Evolutionary conservation across 2,888 invertebrate genomes (phyloP).

Genomic region (Drosophila demipolita): DNA sequence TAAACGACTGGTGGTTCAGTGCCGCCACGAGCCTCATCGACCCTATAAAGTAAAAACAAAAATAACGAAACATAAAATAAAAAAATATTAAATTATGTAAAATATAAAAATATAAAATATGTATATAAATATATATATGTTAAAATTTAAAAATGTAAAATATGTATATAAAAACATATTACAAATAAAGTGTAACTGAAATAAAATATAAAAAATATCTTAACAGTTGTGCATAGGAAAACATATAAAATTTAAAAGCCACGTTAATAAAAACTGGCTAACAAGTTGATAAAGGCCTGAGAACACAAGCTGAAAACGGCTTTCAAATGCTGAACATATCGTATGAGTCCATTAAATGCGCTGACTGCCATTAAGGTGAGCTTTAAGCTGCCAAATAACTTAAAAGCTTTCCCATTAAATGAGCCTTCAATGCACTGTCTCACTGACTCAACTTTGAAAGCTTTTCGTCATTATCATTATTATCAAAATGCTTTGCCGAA

Average conservation of each 20-base stretch:
- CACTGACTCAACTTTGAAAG: neutral
- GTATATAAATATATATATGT: neutral
- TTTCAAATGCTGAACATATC: neutral
- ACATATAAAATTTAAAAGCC: neutral
- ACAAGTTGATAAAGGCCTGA: neutral
- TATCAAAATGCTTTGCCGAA: neutral
- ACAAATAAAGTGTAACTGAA: neutral
- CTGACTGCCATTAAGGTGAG: neutral
- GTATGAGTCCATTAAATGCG: neutral
- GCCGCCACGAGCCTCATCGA: conserved; percentile 81
- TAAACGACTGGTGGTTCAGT: conserved; percentile 85
- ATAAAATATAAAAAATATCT: neutral
- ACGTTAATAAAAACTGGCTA: neutral
- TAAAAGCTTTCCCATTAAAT: neutral
- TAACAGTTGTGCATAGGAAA: neutral
- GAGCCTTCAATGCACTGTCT: neutral
- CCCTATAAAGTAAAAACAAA: conserved; percentile 61
- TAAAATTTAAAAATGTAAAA: neutral
- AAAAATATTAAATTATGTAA: conserved; percentile 23
- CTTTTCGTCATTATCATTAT: neutral
- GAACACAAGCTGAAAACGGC: neutral
- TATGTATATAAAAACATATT: neutral
- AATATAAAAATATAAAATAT: conserved; percentile 11
- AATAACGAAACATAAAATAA: conserved; percentile 27
- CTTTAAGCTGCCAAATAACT: neutral